Conservation (phyloP, 2,888 invertebrate genomes). For the Ormia ochracea region DNA sequence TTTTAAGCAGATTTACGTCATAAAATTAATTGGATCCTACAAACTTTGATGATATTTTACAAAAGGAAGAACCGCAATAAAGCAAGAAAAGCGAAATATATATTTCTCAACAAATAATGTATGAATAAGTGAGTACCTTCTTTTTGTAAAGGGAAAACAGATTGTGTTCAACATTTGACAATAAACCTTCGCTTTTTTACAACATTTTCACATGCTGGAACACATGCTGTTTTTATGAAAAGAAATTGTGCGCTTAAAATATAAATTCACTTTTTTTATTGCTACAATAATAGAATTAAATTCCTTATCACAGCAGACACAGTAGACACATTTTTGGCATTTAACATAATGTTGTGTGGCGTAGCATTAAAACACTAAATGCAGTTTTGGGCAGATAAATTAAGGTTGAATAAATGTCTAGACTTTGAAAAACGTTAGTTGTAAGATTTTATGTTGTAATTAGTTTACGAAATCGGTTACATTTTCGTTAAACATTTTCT, state of each 20-base stretch:
- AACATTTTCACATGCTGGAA: constrained; percentile 70
- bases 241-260: constrained; percentile 62
- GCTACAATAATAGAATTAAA: constrained; percentile 52
- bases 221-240: constrained; percentile 74
- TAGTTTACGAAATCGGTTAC: no score
- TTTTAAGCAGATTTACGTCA: constrained; percentile 59
- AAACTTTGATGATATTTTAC: constrained; percentile 36
- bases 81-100: not conserved
- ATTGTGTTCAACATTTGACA: constrained; percentile 59
- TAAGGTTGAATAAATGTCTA: not conserved
- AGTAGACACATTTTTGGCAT: constrained; percentile 50
- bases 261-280: constrained; percentile 35
- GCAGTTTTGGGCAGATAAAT: not conserved
- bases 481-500: no score
- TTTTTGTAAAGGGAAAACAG: constrained; percentile 48
- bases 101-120: constrained; percentile 25
- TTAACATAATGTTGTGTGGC: constrained; percentile 64
- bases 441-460: no score
- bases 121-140: not conserved
- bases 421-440: not conserved
- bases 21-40: constrained; percentile 62
- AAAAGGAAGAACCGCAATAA: not conserved
- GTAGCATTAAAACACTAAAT: not conserved
- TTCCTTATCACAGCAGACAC: constrained; percentile 62
- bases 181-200: constrained; percentile 63